Evolutionary conservation across 2,113 vertebrate genomes (phyloP).

Genomic region (Mellivora capensis): DNA sequence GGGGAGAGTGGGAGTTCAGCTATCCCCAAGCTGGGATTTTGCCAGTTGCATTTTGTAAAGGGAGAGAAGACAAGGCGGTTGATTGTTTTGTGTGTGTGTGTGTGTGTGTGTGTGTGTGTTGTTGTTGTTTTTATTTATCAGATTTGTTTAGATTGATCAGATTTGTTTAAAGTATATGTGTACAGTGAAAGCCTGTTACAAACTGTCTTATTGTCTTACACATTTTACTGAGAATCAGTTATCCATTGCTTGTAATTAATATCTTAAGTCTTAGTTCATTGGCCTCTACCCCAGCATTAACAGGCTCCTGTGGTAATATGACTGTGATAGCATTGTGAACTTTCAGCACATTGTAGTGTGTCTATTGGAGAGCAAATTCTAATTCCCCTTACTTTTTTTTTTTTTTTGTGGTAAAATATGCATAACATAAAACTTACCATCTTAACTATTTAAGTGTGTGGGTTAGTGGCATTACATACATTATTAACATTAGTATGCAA

Average conservation of each 20-base stretch:
- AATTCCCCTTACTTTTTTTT: background rate
- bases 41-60: slow-evolving; percentile 10
- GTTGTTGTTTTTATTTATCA: background rate
- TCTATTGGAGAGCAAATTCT: background rate
- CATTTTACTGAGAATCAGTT: background rate
- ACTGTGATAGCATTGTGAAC: background rate
- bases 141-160: background rate
- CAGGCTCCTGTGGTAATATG: background rate
- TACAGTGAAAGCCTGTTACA: background rate
- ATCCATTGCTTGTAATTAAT: background rate
- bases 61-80: background rate
- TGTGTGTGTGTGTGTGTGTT: no score
- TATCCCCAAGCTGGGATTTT: background rate
- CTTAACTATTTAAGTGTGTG: background rate
- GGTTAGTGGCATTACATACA: background rate
- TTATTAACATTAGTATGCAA: background rate
- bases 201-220: background rate
- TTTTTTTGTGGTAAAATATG: background rate
- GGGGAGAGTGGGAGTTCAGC: background rate
- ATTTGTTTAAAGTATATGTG: background rate
- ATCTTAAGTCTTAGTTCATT: background rate
- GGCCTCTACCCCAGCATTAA: background rate
- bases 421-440: background rate
- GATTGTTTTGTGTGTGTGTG: background rate
- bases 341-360: background rate